Evolutionary conservation across 1,140 invertebrate genomes (phyloP), one percentile per base, ranked within the genome.

Genomic region (Prorops nasuta): DNA sequence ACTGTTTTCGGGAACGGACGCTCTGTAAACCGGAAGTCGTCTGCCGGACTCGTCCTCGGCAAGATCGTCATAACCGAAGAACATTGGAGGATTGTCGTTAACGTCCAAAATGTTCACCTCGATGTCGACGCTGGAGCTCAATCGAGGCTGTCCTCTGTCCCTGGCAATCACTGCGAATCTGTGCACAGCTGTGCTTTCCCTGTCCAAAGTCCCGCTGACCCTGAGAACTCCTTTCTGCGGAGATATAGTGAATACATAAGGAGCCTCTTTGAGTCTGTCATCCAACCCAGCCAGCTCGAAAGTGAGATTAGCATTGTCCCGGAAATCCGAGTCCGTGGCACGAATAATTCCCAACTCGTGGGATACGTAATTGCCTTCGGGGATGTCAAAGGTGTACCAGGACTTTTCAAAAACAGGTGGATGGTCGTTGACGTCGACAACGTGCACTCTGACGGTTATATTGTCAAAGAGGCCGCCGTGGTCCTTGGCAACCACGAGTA

Each of bases 341-440:
- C 84, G 81, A 46, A 95, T 84, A 50, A 81, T 83, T 10, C 91
- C 92, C 19, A 91, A 71, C 2, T 89, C 78, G 41, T 82, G 81
- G 21, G 84, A 80, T 4, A 84, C 79, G 66, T 90, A 88, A 35
- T 80, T 79, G 1, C 90, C 88, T 77, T 96, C 93, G 14, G 86
- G 77, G 0, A 92, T 80, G 53, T 91, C 86, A 63, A 94, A 94
- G 12, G 82, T 86, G 69, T 94, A 96, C 81, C 85, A 88, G 1
- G 86, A 81, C 60, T 89, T 86, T 51, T 84, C 85, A 56, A 95
- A 96, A 36, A 84, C 81, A 0, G 92, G 92, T 12, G 86, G 82
- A 66, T 94, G 90, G 64, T 95, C 88, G 65, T 96, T 96, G 0
- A 93, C 82, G 71, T 95, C 92, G 51, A 84, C 83, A 0, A 94